Conservation (phyloP, 1,140 invertebrate genomes). For the Papilio dardanus region DNA sequence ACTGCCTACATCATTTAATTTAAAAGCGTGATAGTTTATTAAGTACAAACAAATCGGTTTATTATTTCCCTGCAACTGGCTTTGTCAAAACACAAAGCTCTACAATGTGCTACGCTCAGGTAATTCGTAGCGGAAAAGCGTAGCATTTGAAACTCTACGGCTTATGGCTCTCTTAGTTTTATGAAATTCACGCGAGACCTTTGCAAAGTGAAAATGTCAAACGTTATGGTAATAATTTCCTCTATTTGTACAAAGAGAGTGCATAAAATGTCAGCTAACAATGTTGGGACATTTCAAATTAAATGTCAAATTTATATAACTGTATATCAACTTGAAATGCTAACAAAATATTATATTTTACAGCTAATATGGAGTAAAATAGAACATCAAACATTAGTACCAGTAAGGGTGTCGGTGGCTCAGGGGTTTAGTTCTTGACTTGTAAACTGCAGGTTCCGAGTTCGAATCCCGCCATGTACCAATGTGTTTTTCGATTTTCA, state of each 20-base stretch:
- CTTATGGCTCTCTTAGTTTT: too few relatives aligned
- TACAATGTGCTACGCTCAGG: background rate
- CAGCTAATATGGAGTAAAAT: background rate
- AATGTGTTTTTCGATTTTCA: too few relatives aligned
- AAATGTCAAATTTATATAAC: conserved; percentile 16
- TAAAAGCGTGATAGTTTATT: too few relatives aligned
- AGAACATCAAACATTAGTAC: too few relatives aligned
- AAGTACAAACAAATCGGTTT: too few relatives aligned
- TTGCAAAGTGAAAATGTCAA: background rate
- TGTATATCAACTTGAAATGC: background rate
- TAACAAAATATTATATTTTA: background rate
- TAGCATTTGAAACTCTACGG: background rate
- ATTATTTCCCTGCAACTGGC: background rate
- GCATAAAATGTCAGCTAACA: conserved; percentile 10
- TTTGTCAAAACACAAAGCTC: background rate
- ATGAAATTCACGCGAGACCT: conserved; percentile 21
- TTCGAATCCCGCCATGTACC: too few relatives aligned
- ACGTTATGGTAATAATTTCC: background rate
- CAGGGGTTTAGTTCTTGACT: too few relatives aligned
- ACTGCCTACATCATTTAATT: too few relatives aligned
- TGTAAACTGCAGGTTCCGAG: too few relatives aligned
- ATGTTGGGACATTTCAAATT: conserved; percentile 1
- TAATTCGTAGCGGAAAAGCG: background rate
- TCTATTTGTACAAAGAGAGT: background rate
- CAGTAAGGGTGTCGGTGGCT: too few relatives aligned